These are phyloP conservation scores for Diplogasteroides magnus DNA, from an alignment of 1,140 invertebrate species.

Conservation along the genomic window DNA sequence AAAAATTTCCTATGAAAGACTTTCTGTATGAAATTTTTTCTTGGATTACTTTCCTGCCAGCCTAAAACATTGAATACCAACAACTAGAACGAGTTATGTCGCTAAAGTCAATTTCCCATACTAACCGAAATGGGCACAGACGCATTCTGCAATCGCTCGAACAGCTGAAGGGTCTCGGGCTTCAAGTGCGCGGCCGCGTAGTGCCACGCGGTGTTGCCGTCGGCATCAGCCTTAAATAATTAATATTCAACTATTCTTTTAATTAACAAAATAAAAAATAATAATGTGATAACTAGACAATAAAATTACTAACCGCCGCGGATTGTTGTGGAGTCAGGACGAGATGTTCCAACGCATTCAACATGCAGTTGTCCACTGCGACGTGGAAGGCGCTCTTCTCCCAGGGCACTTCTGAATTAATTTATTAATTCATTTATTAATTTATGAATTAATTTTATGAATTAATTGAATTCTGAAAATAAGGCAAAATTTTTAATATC, in stretches of 20 bases:
- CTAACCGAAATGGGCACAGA: constrained; percentile 6
- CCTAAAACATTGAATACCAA: too few species aligned
- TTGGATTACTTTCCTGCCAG: too few species aligned
- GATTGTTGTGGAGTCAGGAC: not conserved
- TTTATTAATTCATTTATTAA: not conserved
- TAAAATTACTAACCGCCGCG: not conserved
- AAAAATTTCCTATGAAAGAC: too few species aligned
- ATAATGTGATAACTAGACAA: too few species aligned
- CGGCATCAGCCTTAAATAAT: constrained; percentile 2
- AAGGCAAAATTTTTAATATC: not conserved
- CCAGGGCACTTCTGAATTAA: not conserved
- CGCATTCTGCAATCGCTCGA: constrained; percentile 15
- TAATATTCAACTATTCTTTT: not conserved
- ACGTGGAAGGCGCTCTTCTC: constrained; percentile 7
- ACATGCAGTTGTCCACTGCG: not conserved
- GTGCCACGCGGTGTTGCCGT: constrained; percentile 26
- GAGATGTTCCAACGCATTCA: not conserved
- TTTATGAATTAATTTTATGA: not conserved
- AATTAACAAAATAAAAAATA: not conserved
- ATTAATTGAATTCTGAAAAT: not conserved
- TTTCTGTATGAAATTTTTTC: too few species aligned
- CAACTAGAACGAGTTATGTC: too few species aligned
- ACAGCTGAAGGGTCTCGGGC: constrained; percentile 14
- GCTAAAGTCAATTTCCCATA: too few species aligned
- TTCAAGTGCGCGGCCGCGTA: constrained; percentile 11